Conservation (phyloP, 2,113 vertebrate genomes). For the Dipodomys ordii region DNA sequence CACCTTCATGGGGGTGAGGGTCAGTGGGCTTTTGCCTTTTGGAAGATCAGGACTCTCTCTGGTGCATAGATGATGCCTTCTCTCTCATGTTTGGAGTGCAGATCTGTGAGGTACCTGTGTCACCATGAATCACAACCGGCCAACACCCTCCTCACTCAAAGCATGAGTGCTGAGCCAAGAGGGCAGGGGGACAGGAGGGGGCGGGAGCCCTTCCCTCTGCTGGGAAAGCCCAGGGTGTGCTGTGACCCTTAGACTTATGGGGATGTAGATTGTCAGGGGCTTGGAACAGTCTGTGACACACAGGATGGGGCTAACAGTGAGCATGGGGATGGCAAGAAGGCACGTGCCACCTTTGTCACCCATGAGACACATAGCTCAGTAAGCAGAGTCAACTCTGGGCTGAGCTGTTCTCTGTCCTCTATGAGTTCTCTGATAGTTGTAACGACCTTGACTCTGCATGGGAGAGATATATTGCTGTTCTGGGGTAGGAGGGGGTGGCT, state of each 20-base stretch:
- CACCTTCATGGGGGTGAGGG: fast-evolving
- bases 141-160: background rate
- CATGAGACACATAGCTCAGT: fast-evolving
- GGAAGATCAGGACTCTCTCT: background rate
- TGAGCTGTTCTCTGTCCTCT: background rate
- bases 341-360: fast-evolving
- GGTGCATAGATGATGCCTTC: background rate
- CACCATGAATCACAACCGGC: slow-evolving; percentile 51
- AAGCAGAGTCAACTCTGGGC: background rate
- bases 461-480: background rate
- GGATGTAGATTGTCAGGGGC: background rate
- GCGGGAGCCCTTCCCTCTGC: background rate
- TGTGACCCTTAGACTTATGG: background rate
- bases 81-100: background rate
- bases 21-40: background rate
- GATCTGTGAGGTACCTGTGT: background rate
- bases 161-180: background rate
- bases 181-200: background rate
- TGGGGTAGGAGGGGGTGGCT: background rate
- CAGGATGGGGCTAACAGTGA: fast-evolving
- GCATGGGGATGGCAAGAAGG: background rate
- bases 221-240: background rate
- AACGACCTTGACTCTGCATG: background rate
- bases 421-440: background rate
- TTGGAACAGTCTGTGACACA: background rate